Conservation (phyloP, 1,140 invertebrate genomes). For the Araneus ventricosus region DNA sequence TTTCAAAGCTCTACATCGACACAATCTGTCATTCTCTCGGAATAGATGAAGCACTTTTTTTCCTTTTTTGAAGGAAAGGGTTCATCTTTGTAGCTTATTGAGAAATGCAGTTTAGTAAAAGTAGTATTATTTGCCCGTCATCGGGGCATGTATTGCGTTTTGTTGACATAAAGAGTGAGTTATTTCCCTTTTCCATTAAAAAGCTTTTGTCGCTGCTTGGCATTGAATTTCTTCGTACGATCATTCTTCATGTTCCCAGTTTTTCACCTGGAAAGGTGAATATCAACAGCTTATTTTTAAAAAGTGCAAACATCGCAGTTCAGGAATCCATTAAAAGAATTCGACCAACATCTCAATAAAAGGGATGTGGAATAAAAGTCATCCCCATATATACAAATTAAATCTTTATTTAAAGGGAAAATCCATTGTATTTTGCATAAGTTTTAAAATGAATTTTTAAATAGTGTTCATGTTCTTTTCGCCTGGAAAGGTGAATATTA, state of each 20-base stretch:
- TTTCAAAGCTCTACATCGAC: constrained; percentile 22
- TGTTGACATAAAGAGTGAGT: constrained; percentile 24
- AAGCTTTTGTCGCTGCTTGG: neutral
- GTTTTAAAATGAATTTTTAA: no score
- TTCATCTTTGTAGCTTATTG: constrained; percentile 45
- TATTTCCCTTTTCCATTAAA: constrained; percentile 12
- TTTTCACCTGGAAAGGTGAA: neutral
- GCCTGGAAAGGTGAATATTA: no score
- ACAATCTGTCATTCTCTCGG: constrained; percentile 23
- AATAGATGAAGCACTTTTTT: constrained; percentile 28
- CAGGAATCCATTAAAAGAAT: neutral
- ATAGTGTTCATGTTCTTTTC: no score
- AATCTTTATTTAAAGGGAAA: neutral
- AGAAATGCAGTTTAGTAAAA: constrained; percentile 31
- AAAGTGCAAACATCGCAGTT: neutral
- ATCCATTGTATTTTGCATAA: no score
- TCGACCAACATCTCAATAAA: neutral
- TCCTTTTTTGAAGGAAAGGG: neutral
- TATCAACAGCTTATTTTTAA: neutral
- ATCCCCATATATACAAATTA: neutral
- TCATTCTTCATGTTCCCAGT: neutral
- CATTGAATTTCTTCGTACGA: neutral
- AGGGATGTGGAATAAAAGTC: neutral
- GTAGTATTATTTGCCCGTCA: constrained; percentile 40
- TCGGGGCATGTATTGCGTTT: neutral